phyloP scores from a whole-genome alignment of 2,888 invertebrate genomes.

The Poecilobothrus nobilitatus region DNA sequence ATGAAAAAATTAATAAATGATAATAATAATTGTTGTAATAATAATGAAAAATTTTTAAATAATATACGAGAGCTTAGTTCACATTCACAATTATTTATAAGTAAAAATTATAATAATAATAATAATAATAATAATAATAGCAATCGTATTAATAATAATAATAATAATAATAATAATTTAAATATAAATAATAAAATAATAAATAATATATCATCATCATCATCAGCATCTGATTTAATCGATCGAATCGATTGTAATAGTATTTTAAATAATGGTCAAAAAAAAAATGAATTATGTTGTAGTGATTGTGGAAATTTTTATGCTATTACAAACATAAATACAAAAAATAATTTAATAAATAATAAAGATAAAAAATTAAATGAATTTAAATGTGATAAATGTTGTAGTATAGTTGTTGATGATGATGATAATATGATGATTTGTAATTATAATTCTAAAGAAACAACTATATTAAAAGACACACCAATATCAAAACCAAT shows the following conservation, averaged over 20 bases:
- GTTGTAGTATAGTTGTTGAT: slow-evolving; percentile 28
- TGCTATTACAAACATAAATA: slow-evolving; percentile 17
- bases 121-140: not conserved
- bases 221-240: not conserved
- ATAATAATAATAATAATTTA: slow-evolving; percentile 2
- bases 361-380: slow-evolving; percentile 21
- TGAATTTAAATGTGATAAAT: slow-evolving; percentile 38
- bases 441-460: slow-evolving; percentile 15
- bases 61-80: not conserved
- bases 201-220: not conserved
- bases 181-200: not conserved
- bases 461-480: slow-evolving; percentile 40
- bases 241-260: too few species aligned
- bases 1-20: not conserved
- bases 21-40: not conserved
- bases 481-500: slow-evolving; percentile 65
- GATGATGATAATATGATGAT: slow-evolving; percentile 23
- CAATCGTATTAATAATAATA: not conserved
- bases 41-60: not conserved
- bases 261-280: slow-evolving; percentile 23
- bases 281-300: slow-evolving; percentile 32
- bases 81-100: too few species aligned
- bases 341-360: slow-evolving; percentile 8
- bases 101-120: not conserved
- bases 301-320: slow-evolving; percentile 34